A percentile compares a stretch with the other conserved stretches of the same genome.
Evolutionary conservation across 2,888 invertebrate species (phyloP).

Genomic region (Opisthograptis luteolata): DNA sequence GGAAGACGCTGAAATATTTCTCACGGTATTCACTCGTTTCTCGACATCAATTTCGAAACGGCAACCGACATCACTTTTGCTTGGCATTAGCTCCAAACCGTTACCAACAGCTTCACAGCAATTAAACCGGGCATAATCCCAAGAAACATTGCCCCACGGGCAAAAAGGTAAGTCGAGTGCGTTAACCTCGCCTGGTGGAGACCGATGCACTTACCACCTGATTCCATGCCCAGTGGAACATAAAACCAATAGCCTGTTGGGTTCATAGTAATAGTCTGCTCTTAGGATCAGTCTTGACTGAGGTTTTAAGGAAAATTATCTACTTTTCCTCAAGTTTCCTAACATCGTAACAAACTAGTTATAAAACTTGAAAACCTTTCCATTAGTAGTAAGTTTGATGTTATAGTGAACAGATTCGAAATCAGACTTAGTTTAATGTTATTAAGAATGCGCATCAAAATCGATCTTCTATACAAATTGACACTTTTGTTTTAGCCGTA

Average conservation of each 20-base stretch:
- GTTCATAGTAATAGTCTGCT: background rate
- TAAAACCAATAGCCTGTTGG: slow-evolving; percentile 40
- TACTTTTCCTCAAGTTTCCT: too few species aligned
- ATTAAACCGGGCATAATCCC: slow-evolving; percentile 34
- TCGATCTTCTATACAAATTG: too few species aligned
- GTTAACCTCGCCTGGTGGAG: slow-evolving; percentile 53
- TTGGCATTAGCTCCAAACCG: slow-evolving; percentile 20
- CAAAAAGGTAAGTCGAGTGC: slow-evolving; percentile 54
- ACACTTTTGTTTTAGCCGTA: too few species aligned
- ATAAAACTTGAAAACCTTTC: too few species aligned
- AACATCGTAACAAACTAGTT: too few species aligned
- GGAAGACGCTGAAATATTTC: background rate
- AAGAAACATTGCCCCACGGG: slow-evolving; percentile 47
- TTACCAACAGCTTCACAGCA: slow-evolving; percentile 31
- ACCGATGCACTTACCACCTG: slow-evolving; percentile 65
- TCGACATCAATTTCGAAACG: background rate
- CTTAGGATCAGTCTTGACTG: background rate
- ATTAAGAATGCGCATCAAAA: too few species aligned
- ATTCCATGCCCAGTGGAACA: slow-evolving; percentile 47
- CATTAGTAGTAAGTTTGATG: too few species aligned
- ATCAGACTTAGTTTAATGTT: too few species aligned
- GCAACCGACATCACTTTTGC: slow-evolving; percentile 4
- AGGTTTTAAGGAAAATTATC: too few species aligned
- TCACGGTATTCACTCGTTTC: background rate
- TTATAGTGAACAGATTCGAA: too few species aligned